Evolutionary conservation across 2,888 invertebrate genomes (phyloP).

Genomic region (Baronia brevicornis): DNA sequence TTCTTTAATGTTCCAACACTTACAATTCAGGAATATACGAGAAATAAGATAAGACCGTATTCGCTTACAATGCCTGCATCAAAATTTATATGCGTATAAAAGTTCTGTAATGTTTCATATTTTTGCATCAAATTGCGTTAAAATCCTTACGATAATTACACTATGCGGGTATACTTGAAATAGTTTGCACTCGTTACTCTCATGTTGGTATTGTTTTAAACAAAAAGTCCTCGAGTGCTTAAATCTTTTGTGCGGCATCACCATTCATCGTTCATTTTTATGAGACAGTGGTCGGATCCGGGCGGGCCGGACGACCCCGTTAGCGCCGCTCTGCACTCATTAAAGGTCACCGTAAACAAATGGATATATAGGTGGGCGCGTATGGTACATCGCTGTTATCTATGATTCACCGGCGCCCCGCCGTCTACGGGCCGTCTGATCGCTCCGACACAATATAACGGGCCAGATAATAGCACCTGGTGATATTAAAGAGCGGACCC

Average conservation of each 20-base stretch:
- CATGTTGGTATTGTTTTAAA: conserved; percentile 11
- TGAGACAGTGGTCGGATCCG: conserved; percentile 34
- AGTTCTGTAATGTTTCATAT: too few species aligned
- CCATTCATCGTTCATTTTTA: conserved; percentile 39
- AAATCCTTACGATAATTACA: conserved; percentile 3
- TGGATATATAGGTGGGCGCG: conserved; percentile 61
- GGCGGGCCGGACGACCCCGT: conserved; percentile 43
- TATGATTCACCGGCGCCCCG: conserved; percentile 71
- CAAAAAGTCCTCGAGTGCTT: conserved; percentile 6
- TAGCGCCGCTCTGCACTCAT: conserved; percentile 38
- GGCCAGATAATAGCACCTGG: conserved; percentile 59
- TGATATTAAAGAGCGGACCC: conserved; percentile 57
- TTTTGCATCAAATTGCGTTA: background rate
- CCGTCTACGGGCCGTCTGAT: conserved; percentile 66
- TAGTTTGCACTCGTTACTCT: conserved; percentile 10
- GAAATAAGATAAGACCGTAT: too few species aligned
- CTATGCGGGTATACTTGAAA: conserved; percentile 10
- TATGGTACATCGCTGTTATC: conserved; percentile 58
- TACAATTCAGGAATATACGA: too few species aligned
- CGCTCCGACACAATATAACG: conserved; percentile 55
- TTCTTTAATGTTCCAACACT: background rate
- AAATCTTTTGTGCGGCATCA: conserved; percentile 16
- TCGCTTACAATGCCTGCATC: too few species aligned
- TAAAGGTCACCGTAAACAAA: conserved; percentile 67
- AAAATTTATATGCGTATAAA: too few species aligned